phyloP scores from a whole-genome alignment of 2,888 invertebrate species.

The Platycnemis pennipes region DNA sequence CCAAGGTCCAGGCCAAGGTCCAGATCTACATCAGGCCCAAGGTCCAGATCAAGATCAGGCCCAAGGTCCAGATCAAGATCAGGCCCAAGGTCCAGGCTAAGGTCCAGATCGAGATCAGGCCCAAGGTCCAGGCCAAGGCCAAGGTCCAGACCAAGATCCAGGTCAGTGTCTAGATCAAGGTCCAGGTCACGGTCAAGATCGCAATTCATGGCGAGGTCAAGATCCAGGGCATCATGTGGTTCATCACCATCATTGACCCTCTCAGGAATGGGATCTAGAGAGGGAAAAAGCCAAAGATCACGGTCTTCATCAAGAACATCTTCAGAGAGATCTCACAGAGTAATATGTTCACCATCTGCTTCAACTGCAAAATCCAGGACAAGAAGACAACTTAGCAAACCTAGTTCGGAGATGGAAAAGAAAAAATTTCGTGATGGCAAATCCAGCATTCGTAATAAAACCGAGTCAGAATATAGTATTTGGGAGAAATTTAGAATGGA shows the following conservation, averaged over 20 bases:
- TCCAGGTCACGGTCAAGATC: not conserved
- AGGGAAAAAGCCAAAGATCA: not conserved
- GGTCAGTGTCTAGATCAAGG: not conserved
- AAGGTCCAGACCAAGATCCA: not conserved
- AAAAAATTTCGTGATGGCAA: not conserved
- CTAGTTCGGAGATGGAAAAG: not conserved
- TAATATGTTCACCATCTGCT: not conserved
- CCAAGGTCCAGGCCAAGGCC: not conserved
- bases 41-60: not conserved
- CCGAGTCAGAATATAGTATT: not conserved
- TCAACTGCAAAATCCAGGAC: not conserved
- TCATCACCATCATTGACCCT: not conserved
- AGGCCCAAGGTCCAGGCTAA: not conserved
- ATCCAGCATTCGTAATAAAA: not conserved
- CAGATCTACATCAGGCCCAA: not conserved
- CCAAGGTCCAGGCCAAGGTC: not conserved
- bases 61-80: not conserved
- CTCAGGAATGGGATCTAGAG: not conserved
- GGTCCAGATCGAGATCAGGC: not conserved
- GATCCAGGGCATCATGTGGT: not conserved
- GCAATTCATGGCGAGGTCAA: not conserved
- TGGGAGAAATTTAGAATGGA: slow-evolving; percentile 76
- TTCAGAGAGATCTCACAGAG: not conserved
- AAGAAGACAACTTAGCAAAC: not conserved
- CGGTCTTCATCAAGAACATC: not conserved